phyloP scores from a whole-genome alignment of 2,113 vertebrate species.

The Hippopotamus amphibius region DNA sequence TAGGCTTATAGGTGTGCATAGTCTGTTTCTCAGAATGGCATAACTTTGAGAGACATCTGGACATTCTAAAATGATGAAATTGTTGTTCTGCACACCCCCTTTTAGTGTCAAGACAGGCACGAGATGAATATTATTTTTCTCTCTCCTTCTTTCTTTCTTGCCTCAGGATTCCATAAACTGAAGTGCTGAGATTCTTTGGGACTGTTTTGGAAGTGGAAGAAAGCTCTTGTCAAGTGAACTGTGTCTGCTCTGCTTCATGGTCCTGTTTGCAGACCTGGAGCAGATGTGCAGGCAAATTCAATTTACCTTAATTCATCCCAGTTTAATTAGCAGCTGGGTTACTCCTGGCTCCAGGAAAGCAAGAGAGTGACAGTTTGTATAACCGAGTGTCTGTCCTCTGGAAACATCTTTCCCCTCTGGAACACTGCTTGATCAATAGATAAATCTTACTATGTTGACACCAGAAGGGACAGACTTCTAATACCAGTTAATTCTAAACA shows the following conservation, averaged over 20 bases:
- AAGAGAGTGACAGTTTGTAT: slow-evolving; percentile 73
- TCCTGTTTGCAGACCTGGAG: slow-evolving; percentile 79
- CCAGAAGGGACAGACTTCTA: slow-evolving; percentile 54
- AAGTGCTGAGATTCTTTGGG: neutral
- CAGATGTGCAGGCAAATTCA: slow-evolving; percentile 86
- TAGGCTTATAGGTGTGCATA: neutral
- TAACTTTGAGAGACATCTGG: neutral
- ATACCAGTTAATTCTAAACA: slow-evolving; percentile 21
- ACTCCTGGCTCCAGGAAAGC: slow-evolving; percentile 85
- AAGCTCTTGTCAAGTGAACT: slow-evolving; percentile 77
- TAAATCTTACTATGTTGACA: slow-evolving; percentile 61
- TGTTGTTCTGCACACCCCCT: neutral
- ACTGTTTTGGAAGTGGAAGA: slow-evolving; percentile 54
- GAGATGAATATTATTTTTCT: neutral
- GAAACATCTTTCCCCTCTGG: slow-evolving; percentile 57
- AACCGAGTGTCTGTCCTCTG: slow-evolving; percentile 81
- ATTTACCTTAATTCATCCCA: slow-evolving; percentile 89
- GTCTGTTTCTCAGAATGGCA: neutral
- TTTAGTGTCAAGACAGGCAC: neutral
- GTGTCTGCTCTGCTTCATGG: slow-evolving; percentile 74
- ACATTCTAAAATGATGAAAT: neutral
- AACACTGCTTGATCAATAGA: slow-evolving; percentile 61
- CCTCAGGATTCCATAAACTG: neutral
- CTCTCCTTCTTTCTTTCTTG: neutral
- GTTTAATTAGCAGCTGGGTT: slow-evolving; percentile 89